These are phyloP conservation scores for Dryas iulia DNA, from an alignment of 1,140 invertebrate species.

Conservation along the genomic window DNA sequence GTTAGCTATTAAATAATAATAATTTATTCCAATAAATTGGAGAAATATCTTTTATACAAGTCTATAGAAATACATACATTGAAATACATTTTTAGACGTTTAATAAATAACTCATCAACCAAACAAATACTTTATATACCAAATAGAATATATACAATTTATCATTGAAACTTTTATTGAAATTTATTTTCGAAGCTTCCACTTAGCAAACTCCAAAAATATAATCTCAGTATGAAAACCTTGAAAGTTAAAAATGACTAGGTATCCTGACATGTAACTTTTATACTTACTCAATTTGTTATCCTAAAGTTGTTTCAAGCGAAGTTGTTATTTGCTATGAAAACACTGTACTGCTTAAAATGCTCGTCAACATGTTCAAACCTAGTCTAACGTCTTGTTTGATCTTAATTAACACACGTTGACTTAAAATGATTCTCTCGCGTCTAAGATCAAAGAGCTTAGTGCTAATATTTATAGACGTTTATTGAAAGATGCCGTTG, in stretches of 20 bases:
- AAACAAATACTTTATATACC: too few relatives aligned
- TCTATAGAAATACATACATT: too few relatives aligned
- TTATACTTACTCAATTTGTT: not conserved
- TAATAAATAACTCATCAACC: too few relatives aligned
- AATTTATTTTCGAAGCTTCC: not conserved
- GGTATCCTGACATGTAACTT: not conserved
- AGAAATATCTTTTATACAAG: too few relatives aligned
- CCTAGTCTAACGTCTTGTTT: constrained; percentile 56
- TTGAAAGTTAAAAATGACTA: not conserved
- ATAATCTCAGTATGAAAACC: not conserved
- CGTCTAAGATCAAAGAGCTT: constrained; percentile 62
- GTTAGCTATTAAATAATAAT: too few relatives aligned
- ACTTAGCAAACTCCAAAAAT: not conserved
- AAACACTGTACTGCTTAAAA: constrained; percentile 26
- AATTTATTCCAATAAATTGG: too few relatives aligned
- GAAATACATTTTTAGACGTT: too few relatives aligned
- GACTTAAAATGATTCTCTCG: constrained; percentile 50
- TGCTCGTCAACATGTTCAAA: constrained; percentile 30
- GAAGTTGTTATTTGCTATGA: constrained; percentile 9
- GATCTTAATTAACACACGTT: constrained; percentile 73
- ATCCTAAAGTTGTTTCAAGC: not conserved
- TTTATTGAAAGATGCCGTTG: constrained; percentile 66
- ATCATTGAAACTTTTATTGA: not conserved
- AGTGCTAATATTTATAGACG: constrained; percentile 62
- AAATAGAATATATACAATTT: too few relatives aligned